Conservation (phyloP, 2,888 invertebrate genomes). For the Plebejus melissa region DNA sequence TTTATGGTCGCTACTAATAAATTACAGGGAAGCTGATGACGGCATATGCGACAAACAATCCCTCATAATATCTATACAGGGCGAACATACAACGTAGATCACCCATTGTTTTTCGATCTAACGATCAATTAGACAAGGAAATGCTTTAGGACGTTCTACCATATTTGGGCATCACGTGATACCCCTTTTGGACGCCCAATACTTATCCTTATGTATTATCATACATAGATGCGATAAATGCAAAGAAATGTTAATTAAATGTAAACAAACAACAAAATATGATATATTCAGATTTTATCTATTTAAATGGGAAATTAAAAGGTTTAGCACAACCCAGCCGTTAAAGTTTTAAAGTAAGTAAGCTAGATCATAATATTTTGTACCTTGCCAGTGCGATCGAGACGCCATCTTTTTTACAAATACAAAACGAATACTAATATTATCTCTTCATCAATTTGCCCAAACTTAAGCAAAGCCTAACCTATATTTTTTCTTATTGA, state of each 20-base stretch:
- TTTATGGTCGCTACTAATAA: background rate
- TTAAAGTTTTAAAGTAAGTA: too few relatives aligned
- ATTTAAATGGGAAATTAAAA: too few relatives aligned
- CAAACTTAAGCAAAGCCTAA: too few relatives aligned
- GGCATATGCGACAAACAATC: background rate
- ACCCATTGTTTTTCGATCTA: background rate
- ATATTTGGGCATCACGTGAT: background rate
- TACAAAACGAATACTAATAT: too few relatives aligned
- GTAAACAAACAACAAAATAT: background rate
- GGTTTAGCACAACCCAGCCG: too few relatives aligned
- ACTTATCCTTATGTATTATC: background rate
- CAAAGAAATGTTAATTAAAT: background rate
- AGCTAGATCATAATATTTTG: too few relatives aligned
- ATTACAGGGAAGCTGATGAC: background rate
- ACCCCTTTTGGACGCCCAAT: background rate
- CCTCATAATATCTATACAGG: background rate
- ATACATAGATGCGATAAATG: background rate
- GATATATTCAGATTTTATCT: background rate
- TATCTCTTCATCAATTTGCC: too few relatives aligned
- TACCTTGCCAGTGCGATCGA: too few relatives aligned
- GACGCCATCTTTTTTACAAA: too few relatives aligned
- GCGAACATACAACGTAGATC: background rate
- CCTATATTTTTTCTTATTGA: too few relatives aligned
- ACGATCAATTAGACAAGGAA: background rate
- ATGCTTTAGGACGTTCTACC: background rate